A percentile compares a stretch with the other conserved stretches of the same genome.
These are phyloP conservation scores for Oscheius sp. DNA, from an alignment of 2,888 invertebrate genomes.

Conservation along the genomic window DNA sequence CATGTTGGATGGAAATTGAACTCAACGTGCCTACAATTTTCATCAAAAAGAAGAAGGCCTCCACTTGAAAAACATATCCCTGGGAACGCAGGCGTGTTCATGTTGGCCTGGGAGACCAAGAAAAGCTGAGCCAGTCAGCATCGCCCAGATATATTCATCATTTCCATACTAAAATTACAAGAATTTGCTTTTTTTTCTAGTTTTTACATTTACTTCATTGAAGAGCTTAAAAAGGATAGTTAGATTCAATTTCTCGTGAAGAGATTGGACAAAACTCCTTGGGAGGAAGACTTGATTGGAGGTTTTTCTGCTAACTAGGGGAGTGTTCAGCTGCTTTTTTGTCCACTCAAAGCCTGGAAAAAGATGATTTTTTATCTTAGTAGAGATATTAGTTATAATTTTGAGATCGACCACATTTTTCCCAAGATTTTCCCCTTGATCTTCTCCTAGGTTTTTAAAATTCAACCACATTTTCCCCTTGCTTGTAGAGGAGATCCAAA, in stretches of 20 bases:
- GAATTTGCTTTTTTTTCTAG: background rate
- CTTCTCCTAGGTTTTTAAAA: background rate
- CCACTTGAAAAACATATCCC: background rate
- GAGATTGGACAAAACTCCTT: background rate
- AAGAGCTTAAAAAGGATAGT: background rate
- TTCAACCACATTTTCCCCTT: background rate
- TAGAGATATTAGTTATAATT: no score
- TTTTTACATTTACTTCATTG: background rate
- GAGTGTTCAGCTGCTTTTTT: background rate
- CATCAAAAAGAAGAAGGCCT: background rate
- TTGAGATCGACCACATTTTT: background rate
- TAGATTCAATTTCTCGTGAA: background rate
- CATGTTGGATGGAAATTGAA: no score
- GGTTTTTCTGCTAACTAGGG: background rate
- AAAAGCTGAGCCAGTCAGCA: background rate
- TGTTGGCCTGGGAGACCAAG: slow-evolving; percentile 2
- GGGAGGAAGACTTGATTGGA: slow-evolving; percentile 9
- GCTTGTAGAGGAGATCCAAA: background rate
- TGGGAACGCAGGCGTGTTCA: background rate
- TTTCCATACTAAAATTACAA: no score
- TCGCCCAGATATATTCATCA: background rate
- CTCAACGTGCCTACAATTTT: no score
- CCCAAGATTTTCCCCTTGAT: background rate
- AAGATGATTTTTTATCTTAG: no score
- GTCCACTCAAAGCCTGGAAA: no score